Conservation (phyloP, 1,140 invertebrate species). For the Trichoplusia ni region DNA sequence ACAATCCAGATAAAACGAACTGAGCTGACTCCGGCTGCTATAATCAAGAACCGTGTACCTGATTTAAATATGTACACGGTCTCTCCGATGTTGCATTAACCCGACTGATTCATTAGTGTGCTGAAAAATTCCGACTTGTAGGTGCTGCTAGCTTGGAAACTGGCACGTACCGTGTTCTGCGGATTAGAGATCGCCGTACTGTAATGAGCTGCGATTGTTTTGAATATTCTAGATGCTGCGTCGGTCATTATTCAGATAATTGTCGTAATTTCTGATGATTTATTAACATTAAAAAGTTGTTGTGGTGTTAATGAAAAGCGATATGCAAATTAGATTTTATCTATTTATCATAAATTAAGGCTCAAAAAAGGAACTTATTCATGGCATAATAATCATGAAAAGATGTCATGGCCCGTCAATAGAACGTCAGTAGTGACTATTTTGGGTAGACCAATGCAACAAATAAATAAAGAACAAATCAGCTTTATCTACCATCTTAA, state of each 20-base stretch:
- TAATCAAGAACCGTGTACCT: constrained; percentile 51
- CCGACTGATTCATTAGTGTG: constrained; percentile 52
- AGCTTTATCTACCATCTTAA: no score
- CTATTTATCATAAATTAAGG: no score
- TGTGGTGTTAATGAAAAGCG: no score
- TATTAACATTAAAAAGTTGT: no score
- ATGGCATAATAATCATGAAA: no score
- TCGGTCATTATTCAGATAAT: no score
- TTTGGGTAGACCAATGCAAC: no score
- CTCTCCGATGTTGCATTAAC: constrained; percentile 44
- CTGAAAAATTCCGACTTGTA: constrained; percentile 21
- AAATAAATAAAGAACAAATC: neutral
- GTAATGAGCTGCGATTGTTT: constrained; percentile 38
- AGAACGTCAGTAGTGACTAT: no score
- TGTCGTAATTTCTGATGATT: no score
- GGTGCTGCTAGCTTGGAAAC: constrained; percentile 21
- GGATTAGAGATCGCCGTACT: constrained; percentile 40
- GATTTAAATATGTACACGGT: constrained; percentile 58
- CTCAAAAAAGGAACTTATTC: no score
- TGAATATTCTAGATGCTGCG: neutral
- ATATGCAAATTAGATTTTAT: no score
- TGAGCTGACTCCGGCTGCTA: constrained; percentile 36
- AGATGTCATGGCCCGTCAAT: no score
- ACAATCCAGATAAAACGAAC: constrained; percentile 32
- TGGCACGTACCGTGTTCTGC: constrained; percentile 38